These are phyloP conservation scores for Spilosoma lubricipeda DNA, from an alignment of 2,888 invertebrate genomes.

Conservation along the genomic window DNA sequence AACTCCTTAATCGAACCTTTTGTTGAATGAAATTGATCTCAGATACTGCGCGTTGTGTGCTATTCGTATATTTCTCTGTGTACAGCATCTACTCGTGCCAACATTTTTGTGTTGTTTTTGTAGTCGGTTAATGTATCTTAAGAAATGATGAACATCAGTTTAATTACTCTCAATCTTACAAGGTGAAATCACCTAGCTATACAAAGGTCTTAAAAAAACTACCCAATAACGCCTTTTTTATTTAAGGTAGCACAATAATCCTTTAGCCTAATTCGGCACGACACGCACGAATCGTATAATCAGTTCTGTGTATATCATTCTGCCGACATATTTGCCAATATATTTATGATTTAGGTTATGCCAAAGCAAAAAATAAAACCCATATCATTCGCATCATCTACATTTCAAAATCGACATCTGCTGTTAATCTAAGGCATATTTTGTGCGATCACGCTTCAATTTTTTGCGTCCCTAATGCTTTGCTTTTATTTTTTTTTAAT, in stretches of 20 bases:
- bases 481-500: conserved; percentile 68
- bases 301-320: conserved; percentile 29
- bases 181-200: background rate
- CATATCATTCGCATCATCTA: conserved; percentile 71
- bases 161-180: conserved; percentile 5
- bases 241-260: conserved; percentile 40
- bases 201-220: conserved; percentile 19
- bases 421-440: conserved; percentile 73
- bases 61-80: conserved; percentile 18
- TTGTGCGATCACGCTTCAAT: conserved; percentile 75
- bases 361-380: conserved; percentile 59
- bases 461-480: conserved; percentile 72
- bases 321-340: conserved; percentile 37
- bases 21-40: conserved; percentile 58
- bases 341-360: conserved; percentile 62
- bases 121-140: background rate
- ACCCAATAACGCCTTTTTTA: conserved; percentile 28
- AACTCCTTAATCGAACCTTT: conserved; percentile 58
- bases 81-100: background rate
- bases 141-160: background rate
- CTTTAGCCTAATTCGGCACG: conserved; percentile 43
- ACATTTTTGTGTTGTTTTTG: background rate
- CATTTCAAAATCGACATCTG: conserved; percentile 77
- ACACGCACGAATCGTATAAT: conserved; percentile 34
- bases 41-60: conserved; percentile 33